Evolutionary conservation across 2,888 invertebrate species (phyloP).

Genomic region (Tetragonula carbonaria): DNA sequence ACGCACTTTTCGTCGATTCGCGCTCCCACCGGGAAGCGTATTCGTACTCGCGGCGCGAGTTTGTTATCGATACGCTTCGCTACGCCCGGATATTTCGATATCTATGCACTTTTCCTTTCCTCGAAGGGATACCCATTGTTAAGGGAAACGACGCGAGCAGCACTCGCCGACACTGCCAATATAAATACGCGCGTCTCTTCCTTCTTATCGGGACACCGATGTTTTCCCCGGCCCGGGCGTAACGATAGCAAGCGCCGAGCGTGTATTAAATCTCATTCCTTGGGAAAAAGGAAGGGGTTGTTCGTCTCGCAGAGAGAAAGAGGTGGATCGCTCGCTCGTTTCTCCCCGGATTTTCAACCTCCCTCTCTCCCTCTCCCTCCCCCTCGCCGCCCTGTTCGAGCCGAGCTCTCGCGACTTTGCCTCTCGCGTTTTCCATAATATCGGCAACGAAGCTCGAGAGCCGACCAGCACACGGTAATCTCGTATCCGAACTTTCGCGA

Average conservation of each 20-base stretch:
- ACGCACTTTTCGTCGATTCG: not conserved
- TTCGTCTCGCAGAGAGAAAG: not conserved
- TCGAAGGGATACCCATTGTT: conserved; percentile 21
- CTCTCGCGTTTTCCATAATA: conserved; percentile 65
- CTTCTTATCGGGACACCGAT: conserved; percentile 20
- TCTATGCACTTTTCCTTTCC: conserved; percentile 13
- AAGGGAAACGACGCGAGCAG: not conserved
- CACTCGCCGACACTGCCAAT: not conserved
- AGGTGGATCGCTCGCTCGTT: not conserved
- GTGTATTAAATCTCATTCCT: conserved; percentile 34
- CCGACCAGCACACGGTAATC: conserved; percentile 67
- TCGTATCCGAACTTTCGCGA: conserved; percentile 69
- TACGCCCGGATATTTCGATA: conserved; percentile 39
- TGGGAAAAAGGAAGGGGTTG: not conserved
- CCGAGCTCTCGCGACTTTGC: conserved; percentile 18
- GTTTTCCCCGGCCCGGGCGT: not conserved
- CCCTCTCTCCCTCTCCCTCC: not conserved
- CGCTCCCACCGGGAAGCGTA: too few relatives aligned
- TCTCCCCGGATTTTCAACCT: not conserved
- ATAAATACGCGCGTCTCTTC: conserved; percentile 34
- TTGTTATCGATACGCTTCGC: conserved; percentile 46
- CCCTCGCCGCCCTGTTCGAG: not conserved
- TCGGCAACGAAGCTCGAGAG: conserved; percentile 46
- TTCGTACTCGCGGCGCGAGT: not conserved
- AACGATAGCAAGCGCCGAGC: conserved; percentile 10